Percentiles rank a stretch among this genome's conserved stretches.
phyloP scores from a whole-genome alignment of 1,140 invertebrate genomes.

The Bombus superbus region DNA sequence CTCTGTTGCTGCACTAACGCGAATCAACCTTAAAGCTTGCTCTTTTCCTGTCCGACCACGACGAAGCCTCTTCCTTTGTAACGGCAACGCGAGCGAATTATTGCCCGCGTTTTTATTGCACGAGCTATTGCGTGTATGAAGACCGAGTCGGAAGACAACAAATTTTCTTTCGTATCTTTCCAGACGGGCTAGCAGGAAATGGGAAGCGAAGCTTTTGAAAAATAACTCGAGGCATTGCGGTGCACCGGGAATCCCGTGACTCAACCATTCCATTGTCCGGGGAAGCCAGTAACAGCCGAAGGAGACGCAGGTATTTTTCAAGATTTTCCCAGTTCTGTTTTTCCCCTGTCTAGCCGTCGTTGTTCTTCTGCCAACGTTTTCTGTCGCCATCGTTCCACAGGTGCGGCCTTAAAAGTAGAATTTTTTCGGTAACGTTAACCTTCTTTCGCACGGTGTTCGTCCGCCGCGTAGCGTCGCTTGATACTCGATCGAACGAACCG shows the following conservation, averaged over 20 bases:
- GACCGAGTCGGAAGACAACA: conserved; percentile 68
- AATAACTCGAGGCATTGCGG: conserved; percentile 57
- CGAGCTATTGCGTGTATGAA: conserved; percentile 76
- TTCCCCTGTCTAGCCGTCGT: no score
- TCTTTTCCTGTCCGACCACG: no score
- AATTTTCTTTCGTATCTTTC: conserved; percentile 69
- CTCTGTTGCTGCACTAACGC: neutral
- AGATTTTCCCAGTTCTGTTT: neutral
- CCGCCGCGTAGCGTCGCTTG: no score
- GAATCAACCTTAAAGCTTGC: neutral
- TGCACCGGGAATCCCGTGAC: conserved; percentile 46
- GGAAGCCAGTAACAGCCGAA: conserved; percentile 26
- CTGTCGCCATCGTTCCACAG: neutral
- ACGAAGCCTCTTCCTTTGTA: neutral
- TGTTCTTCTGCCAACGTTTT: neutral
- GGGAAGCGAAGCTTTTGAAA: conserved; percentile 54
- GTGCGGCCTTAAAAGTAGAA: no score
- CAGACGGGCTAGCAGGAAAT: conserved; percentile 10
- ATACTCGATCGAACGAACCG: no score
- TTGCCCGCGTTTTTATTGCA: conserved; percentile 77
- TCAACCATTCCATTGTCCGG: conserved; percentile 56
- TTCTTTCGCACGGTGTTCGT: no score
- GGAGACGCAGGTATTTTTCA: conserved; percentile 43
- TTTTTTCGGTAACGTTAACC: no score
- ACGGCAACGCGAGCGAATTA: conserved; percentile 68